Evolutionary conservation across 2,113 vertebrate genomes (phyloP), one percentile per base, ranked within the genome.

Genomic region (Nesogale talazaci): DNA sequence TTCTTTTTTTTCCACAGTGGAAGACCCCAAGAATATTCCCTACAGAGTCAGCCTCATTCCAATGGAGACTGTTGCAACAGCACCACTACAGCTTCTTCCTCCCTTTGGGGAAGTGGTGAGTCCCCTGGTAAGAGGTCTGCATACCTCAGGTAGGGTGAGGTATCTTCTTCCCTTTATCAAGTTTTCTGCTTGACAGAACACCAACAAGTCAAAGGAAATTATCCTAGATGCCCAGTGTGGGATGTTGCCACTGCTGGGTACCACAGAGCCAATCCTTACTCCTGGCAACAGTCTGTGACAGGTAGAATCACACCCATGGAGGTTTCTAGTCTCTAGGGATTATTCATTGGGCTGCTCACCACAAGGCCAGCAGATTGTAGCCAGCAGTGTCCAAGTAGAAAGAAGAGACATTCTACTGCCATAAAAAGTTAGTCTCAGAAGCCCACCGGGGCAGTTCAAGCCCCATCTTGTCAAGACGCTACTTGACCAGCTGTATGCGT

Each of bases 91-190:
- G 46, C 34, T 25, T 76, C 75, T 40, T 29, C 40, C 38, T 15
- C 29, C 22, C 42, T 34, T 59, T 52, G 22, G 52, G 77, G 31
- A 80, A 83, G 63, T 31, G 88, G 19, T 31, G 1, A 0, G 34
- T 36, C 17, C 6, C 5, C 0, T 20, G 34, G 20, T 19, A 59
- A 46, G 27, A 75, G 31, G 4, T 69, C 19, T 40, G 6, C 2
- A 2, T 3, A 10, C 15, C n/a, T n/a, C 16, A 31, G 23, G 2
- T 31, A 75, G 63, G 61, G 5, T 0, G 1, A 82, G 46, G 31
- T 16, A n/a, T n/a, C n/a, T 46, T 52, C 46, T 52, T 52, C 46
- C 10, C 46, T 52, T 52, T 52, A 52, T 52, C 46, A 9, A 52
- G 46, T 52, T 52, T 12, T 52, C 46, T 52, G 46, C 46, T 52